phyloP scores from a whole-genome alignment of 2,888 invertebrate species.

The Melieria picta region DNA sequence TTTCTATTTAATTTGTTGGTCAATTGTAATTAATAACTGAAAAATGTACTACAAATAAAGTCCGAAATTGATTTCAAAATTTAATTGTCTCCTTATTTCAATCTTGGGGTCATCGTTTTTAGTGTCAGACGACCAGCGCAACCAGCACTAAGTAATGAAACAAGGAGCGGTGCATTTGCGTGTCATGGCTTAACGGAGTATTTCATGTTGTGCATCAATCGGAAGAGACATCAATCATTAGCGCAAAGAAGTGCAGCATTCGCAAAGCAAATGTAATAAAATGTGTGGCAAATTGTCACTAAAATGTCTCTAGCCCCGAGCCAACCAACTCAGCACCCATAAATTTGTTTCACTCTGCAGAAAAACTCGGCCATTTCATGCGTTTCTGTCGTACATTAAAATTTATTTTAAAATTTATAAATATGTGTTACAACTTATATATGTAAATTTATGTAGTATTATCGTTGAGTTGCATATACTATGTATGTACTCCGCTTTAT shows the following conservation, averaged over 20 bases:
- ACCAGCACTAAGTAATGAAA: no score
- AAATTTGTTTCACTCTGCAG: no score
- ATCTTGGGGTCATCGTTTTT: background rate
- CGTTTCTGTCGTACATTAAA: conserved; percentile 3
- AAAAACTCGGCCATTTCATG: background rate
- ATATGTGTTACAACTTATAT: conserved; percentile 9
- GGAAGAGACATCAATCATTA: no score
- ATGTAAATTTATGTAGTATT: background rate
- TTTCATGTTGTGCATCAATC: no score
- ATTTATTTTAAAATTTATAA: conserved; percentile 13
- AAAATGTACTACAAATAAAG: background rate
- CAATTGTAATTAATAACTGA: background rate
- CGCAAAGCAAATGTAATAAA: no score
- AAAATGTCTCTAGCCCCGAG: no score
- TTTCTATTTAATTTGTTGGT: conserved; percentile 1
- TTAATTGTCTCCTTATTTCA: background rate
- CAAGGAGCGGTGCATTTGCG: no score
- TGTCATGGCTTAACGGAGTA: no score
- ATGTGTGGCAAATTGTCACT: no score
- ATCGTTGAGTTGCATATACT: background rate
- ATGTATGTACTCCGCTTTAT: background rate
- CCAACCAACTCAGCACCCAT: no score
- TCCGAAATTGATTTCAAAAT: background rate
- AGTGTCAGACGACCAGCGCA: background rate
- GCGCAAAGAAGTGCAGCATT: no score